Percentiles rank a stretch among this genome's conserved stretches.
phyloP scores from a whole-genome alignment of 1,140 invertebrate genomes.

The Drosophila tani region DNA sequence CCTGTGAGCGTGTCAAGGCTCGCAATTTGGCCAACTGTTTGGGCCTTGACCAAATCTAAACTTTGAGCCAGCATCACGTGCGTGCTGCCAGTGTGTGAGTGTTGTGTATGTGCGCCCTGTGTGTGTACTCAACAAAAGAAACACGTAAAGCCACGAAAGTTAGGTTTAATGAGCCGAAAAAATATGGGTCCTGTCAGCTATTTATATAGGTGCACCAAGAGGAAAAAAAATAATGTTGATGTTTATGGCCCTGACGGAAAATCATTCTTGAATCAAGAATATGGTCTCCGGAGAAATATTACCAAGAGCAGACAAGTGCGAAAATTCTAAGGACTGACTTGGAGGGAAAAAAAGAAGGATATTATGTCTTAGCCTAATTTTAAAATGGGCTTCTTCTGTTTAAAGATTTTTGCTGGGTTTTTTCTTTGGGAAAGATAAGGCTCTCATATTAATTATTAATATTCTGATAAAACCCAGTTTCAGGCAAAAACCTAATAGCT shows the following conservation, averaged over 20 bases:
- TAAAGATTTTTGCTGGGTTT: too few relatives aligned
- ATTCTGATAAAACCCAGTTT: background rate
- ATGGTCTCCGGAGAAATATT: background rate
- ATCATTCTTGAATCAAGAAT: constrained; percentile 11
- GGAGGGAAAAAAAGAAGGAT: too few relatives aligned
- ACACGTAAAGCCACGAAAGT: constrained; percentile 42
- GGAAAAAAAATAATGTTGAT: constrained; percentile 3
- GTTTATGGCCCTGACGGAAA: constrained; percentile 6
- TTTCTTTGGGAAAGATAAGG: too few relatives aligned
- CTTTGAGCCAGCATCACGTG: constrained; percentile 55
- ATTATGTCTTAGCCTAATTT: too few relatives aligned
- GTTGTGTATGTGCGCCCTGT: background rate
- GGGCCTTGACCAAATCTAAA: constrained; percentile 69
- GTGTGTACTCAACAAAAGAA: constrained; percentile 42
- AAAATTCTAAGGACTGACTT: background rate
- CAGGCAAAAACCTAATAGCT: background rate
- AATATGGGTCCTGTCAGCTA: constrained; percentile 33
- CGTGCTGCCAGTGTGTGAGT: constrained; percentile 4
- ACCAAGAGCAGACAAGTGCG: background rate
- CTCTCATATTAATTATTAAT: background rate
- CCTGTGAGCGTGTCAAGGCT: constrained; percentile 59
- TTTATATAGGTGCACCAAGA: constrained; percentile 28
- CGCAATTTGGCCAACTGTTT: constrained; percentile 36
- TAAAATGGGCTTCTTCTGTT: too few relatives aligned
- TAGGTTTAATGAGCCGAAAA: constrained; percentile 66